These are phyloP conservation scores for Idaea straminata DNA, from an alignment of 2,888 invertebrate species.

Conservation along the genomic window DNA sequence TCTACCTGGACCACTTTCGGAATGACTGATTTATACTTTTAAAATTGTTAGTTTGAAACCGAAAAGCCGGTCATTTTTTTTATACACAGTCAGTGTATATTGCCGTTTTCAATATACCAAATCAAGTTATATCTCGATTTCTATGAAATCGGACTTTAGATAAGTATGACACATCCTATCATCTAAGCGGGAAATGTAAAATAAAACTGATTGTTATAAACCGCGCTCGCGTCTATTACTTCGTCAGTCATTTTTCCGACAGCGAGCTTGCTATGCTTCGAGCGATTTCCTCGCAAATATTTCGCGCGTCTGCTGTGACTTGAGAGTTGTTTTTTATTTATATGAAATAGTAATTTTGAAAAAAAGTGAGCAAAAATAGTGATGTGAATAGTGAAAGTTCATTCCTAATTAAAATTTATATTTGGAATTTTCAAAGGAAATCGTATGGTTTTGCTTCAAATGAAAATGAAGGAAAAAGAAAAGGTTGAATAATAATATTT, in stretches of 20 bases:
- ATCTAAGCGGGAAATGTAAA: not conserved
- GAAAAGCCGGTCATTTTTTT: too few species aligned
- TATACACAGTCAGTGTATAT: not conserved
- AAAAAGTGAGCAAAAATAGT: not conserved
- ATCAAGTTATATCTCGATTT: not conserved
- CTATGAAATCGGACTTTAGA: not conserved
- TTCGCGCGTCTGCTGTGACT: not conserved
- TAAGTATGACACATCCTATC: not conserved
- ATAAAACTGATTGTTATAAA: not conserved
- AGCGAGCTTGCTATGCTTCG: not conserved
- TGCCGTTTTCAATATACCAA: not conserved
- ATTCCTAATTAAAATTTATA: not conserved
- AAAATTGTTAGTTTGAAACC: too few species aligned
- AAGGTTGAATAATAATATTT: not conserved
- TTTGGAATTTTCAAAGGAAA: not conserved
- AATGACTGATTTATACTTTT: too few species aligned
- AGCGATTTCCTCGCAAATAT: not conserved
- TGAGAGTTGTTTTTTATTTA: not conserved
- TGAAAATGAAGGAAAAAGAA: conserved; percentile 9
- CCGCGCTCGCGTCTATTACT: not conserved
- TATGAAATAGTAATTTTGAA: not conserved
- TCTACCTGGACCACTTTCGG: too few species aligned
- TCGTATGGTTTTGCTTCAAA: conserved; percentile 2
- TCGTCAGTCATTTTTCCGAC: not conserved
- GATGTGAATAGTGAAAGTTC: not conserved